Base-by-base conservation (phyloP, 2,797 vertebrate genomes). In the Xiphorhynchus erythropygius region DNA sequence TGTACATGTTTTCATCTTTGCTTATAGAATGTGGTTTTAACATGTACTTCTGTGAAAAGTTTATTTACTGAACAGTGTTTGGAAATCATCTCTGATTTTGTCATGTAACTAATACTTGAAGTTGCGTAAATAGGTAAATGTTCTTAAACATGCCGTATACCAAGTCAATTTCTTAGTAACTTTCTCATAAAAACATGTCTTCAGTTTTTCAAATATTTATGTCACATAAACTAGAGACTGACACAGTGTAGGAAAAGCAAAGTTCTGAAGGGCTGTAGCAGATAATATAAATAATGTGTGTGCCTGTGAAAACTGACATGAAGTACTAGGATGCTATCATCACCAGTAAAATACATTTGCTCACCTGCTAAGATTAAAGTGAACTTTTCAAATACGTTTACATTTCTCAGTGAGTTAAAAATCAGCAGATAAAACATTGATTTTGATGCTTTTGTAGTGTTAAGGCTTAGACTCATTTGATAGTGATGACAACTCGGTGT, bases 181-280 rank as follows among this genome's bases (percentile, higher is more conserved):
- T 59, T 89, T 68, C 65, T 83, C 50, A 47, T 59, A 50, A 89
- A 88, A 86, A 65, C 55, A 69, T 27, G 69, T 21, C 63, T 67
- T 90, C 17, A 27, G 35, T 68, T 94, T 79, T 90, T 90, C 78
- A 89, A 52, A 71, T 91, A 70, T 89, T 88, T 94, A 53, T 46
- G 12, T 64, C 49, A 18, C 30, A 41, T 28, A 35, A 93, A 33
- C 47, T 75, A 44, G 30, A 78, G 47, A 49, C 37, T 81, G 79
- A 17, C 37, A 89, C 21, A 84, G 50, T 7, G 2, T 6, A 81
- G 63, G 33, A 73, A 35, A 88, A 90, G 41, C 71, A 56, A 90
- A 74, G 41, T 78, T 52, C 25, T 69, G 74, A 78, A 71, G 35
- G 60, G 49, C 35, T 89, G 16, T 77, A 57, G 57, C 49, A 1